Evolutionary conservation across 2,888 invertebrate genomes (phyloP).

Genomic region (Dinocampus coccinellae): DNA sequence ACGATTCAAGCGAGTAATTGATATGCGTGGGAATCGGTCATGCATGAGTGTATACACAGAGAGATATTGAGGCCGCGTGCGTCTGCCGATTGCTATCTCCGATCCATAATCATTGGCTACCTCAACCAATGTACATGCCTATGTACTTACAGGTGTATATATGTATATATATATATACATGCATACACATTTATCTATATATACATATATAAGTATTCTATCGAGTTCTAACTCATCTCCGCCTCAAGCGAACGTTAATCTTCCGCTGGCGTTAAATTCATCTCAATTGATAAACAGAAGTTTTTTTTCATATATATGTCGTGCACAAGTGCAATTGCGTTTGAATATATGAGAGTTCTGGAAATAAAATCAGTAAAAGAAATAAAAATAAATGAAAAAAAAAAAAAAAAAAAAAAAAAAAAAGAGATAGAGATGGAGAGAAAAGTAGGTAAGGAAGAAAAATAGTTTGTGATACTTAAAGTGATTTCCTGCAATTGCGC

Average conservation of each 20-base stretch:
- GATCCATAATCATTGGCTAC: constrained; percentile 44
- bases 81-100: constrained; percentile 35
- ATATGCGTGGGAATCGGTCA: constrained; percentile 48
- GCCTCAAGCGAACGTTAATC: constrained; percentile 6
- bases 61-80: constrained; percentile 19
- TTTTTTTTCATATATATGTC: not conserved
- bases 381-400: too few relatives aligned
- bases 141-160: not conserved
- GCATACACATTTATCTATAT: not conserved
- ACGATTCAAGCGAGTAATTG: constrained; percentile 36
- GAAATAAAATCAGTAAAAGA: too few relatives aligned
- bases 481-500: not conserved
- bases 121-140: constrained; percentile 20
- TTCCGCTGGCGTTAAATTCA: constrained; percentile 6
- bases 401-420: not conserved
- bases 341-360: not conserved
- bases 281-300: constrained; percentile 1
- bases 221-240: not conserved
- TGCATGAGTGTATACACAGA: constrained; percentile 23
- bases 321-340: not conserved
- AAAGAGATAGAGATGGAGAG: too few relatives aligned
- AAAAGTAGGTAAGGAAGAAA: not conserved
- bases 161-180: not conserved
- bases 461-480: not conserved
- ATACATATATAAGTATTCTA: not conserved